Evolutionary conservation across 2,113 vertebrate species (phyloP).

Genomic region (Pipra filicauda): DNA sequence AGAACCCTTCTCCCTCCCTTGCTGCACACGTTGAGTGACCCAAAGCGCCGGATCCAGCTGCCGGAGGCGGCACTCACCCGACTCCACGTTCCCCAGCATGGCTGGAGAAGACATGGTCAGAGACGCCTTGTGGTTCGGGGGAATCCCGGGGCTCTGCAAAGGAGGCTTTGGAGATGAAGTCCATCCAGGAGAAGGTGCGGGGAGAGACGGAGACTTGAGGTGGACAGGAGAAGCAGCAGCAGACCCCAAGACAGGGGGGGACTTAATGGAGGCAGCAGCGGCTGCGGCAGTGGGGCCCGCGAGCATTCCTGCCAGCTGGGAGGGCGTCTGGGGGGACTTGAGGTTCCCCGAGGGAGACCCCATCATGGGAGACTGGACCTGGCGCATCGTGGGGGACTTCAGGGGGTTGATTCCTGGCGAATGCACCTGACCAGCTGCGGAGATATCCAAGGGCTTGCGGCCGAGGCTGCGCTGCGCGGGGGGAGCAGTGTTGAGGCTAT

Average conservation of each 20-base stretch:
- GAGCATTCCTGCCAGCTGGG: slow-evolving; percentile 96
- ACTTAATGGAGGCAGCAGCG: slow-evolving; percentile 92
- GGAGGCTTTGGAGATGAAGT: slow-evolving; percentile 97
- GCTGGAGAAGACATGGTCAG: slow-evolving; percentile 95
- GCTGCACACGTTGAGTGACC: background rate
- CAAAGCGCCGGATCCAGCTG: rapidly evolving
- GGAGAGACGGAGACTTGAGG: slow-evolving; percentile 98
- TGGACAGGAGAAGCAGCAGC: slow-evolving; percentile 98
- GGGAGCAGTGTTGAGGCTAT: slow-evolving; percentile 79
- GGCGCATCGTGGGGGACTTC: slow-evolving; percentile 95
- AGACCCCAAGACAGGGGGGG: slow-evolving; percentile 95
- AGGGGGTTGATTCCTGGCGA: slow-evolving; percentile 96
- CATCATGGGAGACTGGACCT: slow-evolving; percentile 98
- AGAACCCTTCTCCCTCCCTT: background rate
- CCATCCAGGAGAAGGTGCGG: slow-evolving; percentile 96
- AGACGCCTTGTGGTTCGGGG: slow-evolving; percentile 89
- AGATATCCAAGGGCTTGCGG: slow-evolving; percentile 92
- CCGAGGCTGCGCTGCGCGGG: slow-evolving; percentile 78
- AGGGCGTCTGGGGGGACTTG: slow-evolving; percentile 97
- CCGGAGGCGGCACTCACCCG: slow-evolving; percentile 72
- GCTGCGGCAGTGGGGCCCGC: slow-evolving; percentile 87
- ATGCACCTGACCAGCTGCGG: slow-evolving; percentile 87
- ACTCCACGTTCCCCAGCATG: slow-evolving; percentile 92
- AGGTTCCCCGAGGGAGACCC: slow-evolving; percentile 97
- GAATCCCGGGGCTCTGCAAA: slow-evolving; percentile 95